Percentiles rank a stretch among this genome's conserved stretches.
These are phyloP conservation scores for Brachionus paranguensis DNA, from an alignment of 1,140 invertebrate genomes.

Conservation along the genomic window DNA sequence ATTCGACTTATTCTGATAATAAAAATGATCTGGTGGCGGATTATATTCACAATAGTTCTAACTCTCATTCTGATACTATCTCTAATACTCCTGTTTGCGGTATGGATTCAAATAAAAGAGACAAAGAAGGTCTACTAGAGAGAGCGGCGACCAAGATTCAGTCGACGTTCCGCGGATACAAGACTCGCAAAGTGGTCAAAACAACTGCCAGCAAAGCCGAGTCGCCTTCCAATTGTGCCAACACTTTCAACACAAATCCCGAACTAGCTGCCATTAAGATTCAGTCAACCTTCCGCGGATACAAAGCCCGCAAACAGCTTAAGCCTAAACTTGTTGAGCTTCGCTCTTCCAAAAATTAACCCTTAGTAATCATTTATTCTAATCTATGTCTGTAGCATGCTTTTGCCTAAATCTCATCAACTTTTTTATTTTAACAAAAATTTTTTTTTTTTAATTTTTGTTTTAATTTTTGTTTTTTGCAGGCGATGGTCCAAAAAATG, in stretches of 20 bases:
- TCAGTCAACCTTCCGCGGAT: constrained; percentile 24
- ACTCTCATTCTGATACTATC: constrained; percentile 13
- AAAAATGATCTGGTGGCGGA: constrained; percentile 23
- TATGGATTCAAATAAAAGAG: constrained; percentile 35
- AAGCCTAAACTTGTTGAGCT: neutral
- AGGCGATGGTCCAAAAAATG: neutral
- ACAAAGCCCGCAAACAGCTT: constrained; percentile 35
- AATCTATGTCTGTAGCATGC: neutral
- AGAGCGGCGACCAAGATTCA: constrained; percentile 84
- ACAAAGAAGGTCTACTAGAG: constrained; percentile 57
- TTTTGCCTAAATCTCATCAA: neutral
- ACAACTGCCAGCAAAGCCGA: neutral
- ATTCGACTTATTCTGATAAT: constrained; percentile 19
- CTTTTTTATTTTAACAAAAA: neutral
- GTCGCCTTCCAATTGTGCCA: neutral
- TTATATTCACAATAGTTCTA: constrained; percentile 29
- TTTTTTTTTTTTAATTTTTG: neutral
- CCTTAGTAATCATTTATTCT: neutral
- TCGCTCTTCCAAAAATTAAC: constrained; percentile 7
- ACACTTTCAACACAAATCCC: neutral
- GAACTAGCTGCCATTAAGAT: constrained; percentile 28
- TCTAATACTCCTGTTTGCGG: constrained; percentile 6
- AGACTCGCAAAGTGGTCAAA: constrained; percentile 64
- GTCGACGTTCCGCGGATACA: constrained; percentile 81
- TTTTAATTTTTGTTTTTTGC: neutral